Evolutionary conservation across 37 sponge, comb jelly and placozoan species (phyloP), one percentile per base, ranked within the genome.

Genomic region (Aphrocallistes beatrix): DNA sequence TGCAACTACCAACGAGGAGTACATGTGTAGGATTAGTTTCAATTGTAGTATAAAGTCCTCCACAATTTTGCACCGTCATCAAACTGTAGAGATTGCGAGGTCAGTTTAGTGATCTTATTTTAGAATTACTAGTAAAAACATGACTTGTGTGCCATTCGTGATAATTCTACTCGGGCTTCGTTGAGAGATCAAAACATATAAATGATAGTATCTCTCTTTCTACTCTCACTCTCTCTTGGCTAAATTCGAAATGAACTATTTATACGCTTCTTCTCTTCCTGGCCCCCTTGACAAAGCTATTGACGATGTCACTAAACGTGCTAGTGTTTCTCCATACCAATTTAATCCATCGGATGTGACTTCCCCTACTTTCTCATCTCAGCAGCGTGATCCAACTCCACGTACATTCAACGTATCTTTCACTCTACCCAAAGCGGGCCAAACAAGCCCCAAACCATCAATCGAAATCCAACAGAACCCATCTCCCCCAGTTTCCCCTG

Each of bases 271-370:
- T 3, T 32, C 75, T 28, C n/a, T 30, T 60, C 45, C 45, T 42
- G 75, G 75, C n/a, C 75, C 34, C n/a, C 75, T 60, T 30, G 10
- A 60, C 75, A 21, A 60, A 60, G 75, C 75, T 60, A 60, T 60
- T 60, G 75, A 60, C 34, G 75, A 60, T 60, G 75, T 60, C 25
- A 13, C 75, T 3, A 60, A 60, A 28, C 75, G 8, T 6, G 10
- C 75, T 6, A 32, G 75, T 60, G 75, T 60, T 25, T 13, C 75
- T 13, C 34, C 75, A 19, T 60, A 60, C 75, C 75, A 60, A 60
- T 19, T 13, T 19, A 28, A 1, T 30, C 75, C 75, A 28, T 25
- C n/a, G 75, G 75, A 60, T 19, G 32, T 28, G 17, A 19, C 75
- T 28, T 30, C 75, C 34, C 75, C 75, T 21, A 30, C 75, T 6